Evolutionary conservation across 2,797 vertebrate species (phyloP).

Genomic region (Mormyrus proboscirostris): DNA sequence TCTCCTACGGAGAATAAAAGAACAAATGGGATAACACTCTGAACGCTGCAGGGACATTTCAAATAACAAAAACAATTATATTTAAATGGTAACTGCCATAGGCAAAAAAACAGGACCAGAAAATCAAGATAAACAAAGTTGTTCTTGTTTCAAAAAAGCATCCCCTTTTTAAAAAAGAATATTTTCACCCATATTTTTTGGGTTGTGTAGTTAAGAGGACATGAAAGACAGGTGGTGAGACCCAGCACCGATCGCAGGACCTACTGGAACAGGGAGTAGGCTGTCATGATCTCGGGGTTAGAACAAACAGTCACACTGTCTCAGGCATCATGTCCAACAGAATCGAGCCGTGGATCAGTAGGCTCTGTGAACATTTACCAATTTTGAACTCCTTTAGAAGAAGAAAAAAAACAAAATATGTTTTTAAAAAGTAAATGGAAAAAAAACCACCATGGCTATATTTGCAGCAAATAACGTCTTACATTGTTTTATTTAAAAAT

Average conservation of each 20-base stretch:
- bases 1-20: slow-evolving; percentile 89
- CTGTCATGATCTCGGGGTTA: background rate
- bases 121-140: slow-evolving; percentile 78
- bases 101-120: slow-evolving; percentile 69
- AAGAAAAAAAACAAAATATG: slow-evolving; percentile 54
- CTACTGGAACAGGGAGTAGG: slow-evolving; percentile 28
- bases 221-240: slow-evolving; percentile 48
- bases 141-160: slow-evolving; percentile 72
- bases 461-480: slow-evolving; percentile 87
- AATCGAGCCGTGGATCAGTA: slow-evolving; percentile 50
- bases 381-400: slow-evolving; percentile 72
- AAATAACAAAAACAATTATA: slow-evolving; percentile 65
- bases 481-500: slow-evolving; percentile 83
- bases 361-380: slow-evolving; percentile 73
- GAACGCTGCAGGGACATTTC: slow-evolving; percentile 87
- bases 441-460: slow-evolving; percentile 76
- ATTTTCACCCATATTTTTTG: slow-evolving; percentile 78
- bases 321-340: slow-evolving; percentile 78
- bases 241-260: slow-evolving; percentile 31
- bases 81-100: slow-evolving; percentile 89
- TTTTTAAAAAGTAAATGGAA: slow-evolving; percentile 50
- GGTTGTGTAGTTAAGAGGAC: slow-evolving; percentile 57
- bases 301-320: slow-evolving; percentile 66
- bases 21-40: slow-evolving; percentile 77
- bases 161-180: slow-evolving; percentile 81